Evolutionary conservation across 1,140 invertebrate species (phyloP), one percentile per base, ranked within the genome.

Genomic region (Goniozus legneri): DNA sequence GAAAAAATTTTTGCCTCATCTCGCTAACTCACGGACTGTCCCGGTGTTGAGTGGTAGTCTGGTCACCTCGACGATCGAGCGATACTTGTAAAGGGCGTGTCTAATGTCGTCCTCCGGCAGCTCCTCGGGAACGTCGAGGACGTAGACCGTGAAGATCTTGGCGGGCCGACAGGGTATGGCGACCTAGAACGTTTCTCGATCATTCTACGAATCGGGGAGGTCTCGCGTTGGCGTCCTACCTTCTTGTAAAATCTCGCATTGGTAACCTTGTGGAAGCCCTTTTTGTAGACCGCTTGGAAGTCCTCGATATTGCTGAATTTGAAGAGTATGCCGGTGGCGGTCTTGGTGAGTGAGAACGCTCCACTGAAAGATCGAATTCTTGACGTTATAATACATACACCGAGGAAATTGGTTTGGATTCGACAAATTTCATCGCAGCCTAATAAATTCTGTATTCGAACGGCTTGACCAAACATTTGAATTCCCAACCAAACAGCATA

Each of bases 271-370:
- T 90, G 88, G 73, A 91, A 91, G 10, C 87, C 87, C 66, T 90
- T 90, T 69, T 89, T 87, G 77, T 85, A 89, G 27, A 90, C 87
- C 65, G 86, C 84, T 69, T 88, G 86, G 71, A 86, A 91, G 67
- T 91, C 88, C 47, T 90, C 88, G 56, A 86, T 85, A 67, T 86
- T 85, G 53, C 86, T 88, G 72, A 91, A 90, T 71, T 89, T 90
- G 79, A 91, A 91, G 35, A 90, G 79, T 57, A 91, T 89, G n/a
- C 88, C 88, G 35, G 87, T 91, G 44, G 88, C 88, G 1, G 88
- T 91, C 77, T 88, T 90, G 32, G 88, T 89, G 54, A 91, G 77
- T 49, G 86, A 88, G 75, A 89, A 90, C 58, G 86, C 86, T 24
- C 87, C 87, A 55, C 86, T 86, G 54, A 36, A 58, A 56, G 44